Evolutionary conservation across 1,140 invertebrate genomes (phyloP).

Genomic region (Rhopalosiphum padi): DNA sequence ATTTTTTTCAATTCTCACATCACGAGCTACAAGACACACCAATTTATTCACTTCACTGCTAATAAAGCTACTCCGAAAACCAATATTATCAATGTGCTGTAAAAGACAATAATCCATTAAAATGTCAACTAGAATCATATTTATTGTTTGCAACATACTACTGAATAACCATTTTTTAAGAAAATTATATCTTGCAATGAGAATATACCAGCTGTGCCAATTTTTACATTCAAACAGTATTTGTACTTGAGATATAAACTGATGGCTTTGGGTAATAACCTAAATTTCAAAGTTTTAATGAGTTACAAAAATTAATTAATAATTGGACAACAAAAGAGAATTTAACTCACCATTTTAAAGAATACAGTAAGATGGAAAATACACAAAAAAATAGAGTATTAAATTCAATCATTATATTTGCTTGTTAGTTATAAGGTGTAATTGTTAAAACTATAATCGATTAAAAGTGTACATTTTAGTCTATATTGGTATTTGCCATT

Average conservation of each 20-base stretch:
- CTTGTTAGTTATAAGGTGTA: not conserved
- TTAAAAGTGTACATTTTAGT: not conserved
- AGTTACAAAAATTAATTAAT: not conserved
- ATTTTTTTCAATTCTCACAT: conserved; percentile 85
- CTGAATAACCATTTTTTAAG: conserved; percentile 51
- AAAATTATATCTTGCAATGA: conserved; percentile 53
- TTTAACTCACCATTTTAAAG: conserved; percentile 50
- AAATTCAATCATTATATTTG: conserved; percentile 43
- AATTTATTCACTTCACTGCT: conserved; percentile 89
- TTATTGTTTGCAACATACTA: not conserved
- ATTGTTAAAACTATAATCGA: not conserved
- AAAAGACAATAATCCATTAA: conserved; percentile 60
- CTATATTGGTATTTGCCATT: not conserved
- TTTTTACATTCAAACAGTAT: conserved; percentile 44
- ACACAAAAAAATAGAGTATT: conserved; percentile 33
- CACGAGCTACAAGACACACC: conserved; percentile 81
- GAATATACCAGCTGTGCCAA: conserved; percentile 46
- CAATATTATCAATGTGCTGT: conserved; percentile 85
- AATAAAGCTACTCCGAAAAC: conserved; percentile 86
- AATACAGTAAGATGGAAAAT: conserved; percentile 17
- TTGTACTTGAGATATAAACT: conserved; percentile 51
- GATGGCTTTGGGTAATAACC: conserved; percentile 50
- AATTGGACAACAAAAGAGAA: not conserved
- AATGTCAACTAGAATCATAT: not conserved
- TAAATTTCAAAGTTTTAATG: not conserved